Conservation (phyloP, 1,140 invertebrate genomes). For the Odontomachus brunneus region DNA sequence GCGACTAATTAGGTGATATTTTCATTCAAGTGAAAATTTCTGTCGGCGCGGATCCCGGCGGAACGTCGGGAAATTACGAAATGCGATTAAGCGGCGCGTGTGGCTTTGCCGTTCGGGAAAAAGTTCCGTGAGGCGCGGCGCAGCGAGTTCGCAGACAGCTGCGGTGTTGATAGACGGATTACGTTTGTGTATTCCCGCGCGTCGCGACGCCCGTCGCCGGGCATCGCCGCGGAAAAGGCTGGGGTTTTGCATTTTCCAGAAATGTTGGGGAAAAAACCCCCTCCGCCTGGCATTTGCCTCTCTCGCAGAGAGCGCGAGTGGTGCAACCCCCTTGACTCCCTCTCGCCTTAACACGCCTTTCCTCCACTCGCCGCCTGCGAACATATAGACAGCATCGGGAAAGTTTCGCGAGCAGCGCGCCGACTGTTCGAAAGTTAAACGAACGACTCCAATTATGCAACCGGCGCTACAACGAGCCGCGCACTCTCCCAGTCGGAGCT, state of each 20-base stretch:
- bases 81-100: constrained; percentile 34
- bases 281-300: not conserved
- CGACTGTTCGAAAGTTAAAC: constrained; percentile 79
- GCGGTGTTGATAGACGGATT: constrained; percentile 57
- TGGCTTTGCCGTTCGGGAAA: not conserved
- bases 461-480: constrained; percentile 70
- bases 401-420: constrained; percentile 74
- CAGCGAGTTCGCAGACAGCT: constrained; percentile 5
- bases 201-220: not conserved
- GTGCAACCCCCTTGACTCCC: constrained; percentile 8
- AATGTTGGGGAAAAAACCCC: constrained; percentile 15
- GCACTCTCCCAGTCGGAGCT: constrained; percentile 49
- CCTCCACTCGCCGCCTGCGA: constrained; percentile 31
- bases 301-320: constrained; percentile 15
- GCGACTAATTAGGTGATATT: constrained; percentile 46
- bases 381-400: constrained; percentile 69
- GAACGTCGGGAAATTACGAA: constrained; percentile 48
- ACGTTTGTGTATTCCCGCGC: constrained; percentile 37
- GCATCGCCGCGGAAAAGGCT: constrained; percentile 35
- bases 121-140: constrained; percentile 1
- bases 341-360: constrained; percentile 43
- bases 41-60: not conserved
- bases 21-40: constrained; percentile 35
- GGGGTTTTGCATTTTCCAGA: constrained; percentile 48
- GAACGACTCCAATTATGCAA: constrained; percentile 81